These are phyloP conservation scores for Rousettus madagascariensis DNA, from an alignment of 2,797 vertebrate genomes.

Conservation along the genomic window DNA sequence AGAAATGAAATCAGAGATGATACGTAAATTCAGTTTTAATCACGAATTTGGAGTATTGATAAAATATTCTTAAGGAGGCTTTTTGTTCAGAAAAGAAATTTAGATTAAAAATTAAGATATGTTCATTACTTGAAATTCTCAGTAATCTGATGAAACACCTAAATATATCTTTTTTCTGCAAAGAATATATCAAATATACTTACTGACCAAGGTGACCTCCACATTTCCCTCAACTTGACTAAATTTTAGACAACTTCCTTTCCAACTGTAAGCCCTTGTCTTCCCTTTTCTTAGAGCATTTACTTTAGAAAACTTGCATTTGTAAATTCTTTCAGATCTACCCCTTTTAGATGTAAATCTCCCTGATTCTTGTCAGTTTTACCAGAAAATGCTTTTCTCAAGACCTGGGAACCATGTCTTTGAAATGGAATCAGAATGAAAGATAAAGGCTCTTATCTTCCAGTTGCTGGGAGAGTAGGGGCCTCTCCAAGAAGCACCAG, in stretches of 20 bases:
- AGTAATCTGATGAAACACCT: background rate
- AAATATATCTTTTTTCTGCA: background rate
- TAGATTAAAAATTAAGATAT: background rate
- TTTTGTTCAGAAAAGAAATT: background rate
- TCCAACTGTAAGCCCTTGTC: background rate
- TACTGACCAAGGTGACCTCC: background rate
- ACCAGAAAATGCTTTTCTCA: background rate
- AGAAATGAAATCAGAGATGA: background rate
- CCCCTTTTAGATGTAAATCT: background rate
- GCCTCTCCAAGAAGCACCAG: background rate
- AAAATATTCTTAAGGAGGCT: background rate
- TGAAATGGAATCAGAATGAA: background rate
- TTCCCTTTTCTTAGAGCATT: background rate
- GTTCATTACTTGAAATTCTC: background rate
- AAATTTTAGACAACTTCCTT: background rate
- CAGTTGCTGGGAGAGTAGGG: background rate
- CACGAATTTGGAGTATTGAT: background rate
- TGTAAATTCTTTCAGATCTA: background rate
- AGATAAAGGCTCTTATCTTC: background rate
- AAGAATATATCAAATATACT: background rate
- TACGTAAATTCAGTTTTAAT: background rate
- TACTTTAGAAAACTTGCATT: background rate
- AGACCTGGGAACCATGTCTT: background rate
- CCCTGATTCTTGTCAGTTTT: background rate
- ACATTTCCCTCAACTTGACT: background rate